Base-by-base conservation (phyloP, 2,113 vertebrate species). In the Typhlomys cinereus region DNA sequence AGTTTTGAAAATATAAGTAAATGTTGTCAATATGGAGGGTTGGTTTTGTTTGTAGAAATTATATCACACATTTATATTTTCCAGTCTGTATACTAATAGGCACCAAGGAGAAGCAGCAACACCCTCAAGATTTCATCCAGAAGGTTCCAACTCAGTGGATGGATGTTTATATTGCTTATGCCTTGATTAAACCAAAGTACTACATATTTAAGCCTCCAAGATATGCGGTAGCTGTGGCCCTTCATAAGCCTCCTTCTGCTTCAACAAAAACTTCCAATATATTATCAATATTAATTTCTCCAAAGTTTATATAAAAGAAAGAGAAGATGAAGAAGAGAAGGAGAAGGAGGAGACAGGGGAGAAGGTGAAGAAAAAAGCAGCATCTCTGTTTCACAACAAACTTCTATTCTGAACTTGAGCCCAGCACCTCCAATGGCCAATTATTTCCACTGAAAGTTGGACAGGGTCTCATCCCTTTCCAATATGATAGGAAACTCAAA, bases 131-230 rank as follows among this genome's bases (percentile, higher is more conserved):
- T 25, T 81, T 64, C 12, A 7, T 6, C 15, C 7, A 31, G 11
- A 66, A 29, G 7, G 20, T 21, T 14, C 4, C 14, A 7, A 4
- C 25, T 0, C 11, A 27, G 27, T 0, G 3, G 2, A 1, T 23
- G 2, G 15, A 2, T 7, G 6, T n/a, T 70, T 67, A 27, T 36
- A 7, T 1, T 59, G 23, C 17, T 29, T 29, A 31, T 34, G 52
- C 17, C 57, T 86, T 23, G 17, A 46, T 8, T 31, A 17, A 21
- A 59, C 27, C 12, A 11, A 34, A 62, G 21, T 4, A 9, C 25
- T 57, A 74, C 48, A 6, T 62, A 57, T 0, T 5, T 34, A 8
- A 70, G 36, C 12, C 34, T 75, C 13, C 25, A 70, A 70, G 75
- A 89, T 48, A 75, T 25, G 46, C 14, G 25, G 7, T 14, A 71